A percentile compares a stretch with the other conserved stretches of the same genome.
Evolutionary conservation across 64 coral and sea anemone species (phyloP).

Genomic region (Porites australiensis): DNA sequence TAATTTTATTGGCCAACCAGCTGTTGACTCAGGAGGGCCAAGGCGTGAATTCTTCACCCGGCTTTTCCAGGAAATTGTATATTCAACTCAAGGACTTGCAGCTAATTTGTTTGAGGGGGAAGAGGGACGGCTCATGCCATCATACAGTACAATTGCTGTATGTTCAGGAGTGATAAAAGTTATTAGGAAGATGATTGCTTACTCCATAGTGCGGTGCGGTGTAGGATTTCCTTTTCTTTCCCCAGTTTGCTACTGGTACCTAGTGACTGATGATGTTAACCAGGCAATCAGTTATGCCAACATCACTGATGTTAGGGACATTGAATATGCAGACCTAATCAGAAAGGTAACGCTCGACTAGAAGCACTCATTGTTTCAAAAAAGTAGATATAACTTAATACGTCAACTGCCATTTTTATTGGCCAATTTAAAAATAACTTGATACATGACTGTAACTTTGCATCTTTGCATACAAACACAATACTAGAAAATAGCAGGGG

Average conservation of each 20-base stretch:
- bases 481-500: no score
- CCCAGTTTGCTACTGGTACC: slow-evolving; percentile 55
- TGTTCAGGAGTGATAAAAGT: slow-evolving; percentile 49
- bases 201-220: slow-evolving; percentile 62
- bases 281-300: slow-evolving; percentile 58
- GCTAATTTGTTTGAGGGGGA: slow-evolving; percentile 57
- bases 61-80: slow-evolving; percentile 20
- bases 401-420: no score
- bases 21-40: slow-evolving; percentile 34
- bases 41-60: slow-evolving; percentile 47
- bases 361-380: no score
- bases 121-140: slow-evolving; percentile 50
- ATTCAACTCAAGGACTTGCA: not conserved
- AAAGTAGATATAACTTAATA: no score
- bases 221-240: slow-evolving; percentile 62
- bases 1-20: slow-evolving; percentile 39
- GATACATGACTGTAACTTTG: no score
- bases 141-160: slow-evolving; percentile 50
- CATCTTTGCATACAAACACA: no score
- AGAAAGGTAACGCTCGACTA: no score
- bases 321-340: slow-evolving; percentile 50
- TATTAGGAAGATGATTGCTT: slow-evolving; percentile 65
- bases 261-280: slow-evolving; percentile 53
- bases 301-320: slow-evolving; percentile 47
- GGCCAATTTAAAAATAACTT: no score